Evolutionary conservation across 2,888 invertebrate species (phyloP).

Genomic region (Lepetodrilus schrolli): DNA sequence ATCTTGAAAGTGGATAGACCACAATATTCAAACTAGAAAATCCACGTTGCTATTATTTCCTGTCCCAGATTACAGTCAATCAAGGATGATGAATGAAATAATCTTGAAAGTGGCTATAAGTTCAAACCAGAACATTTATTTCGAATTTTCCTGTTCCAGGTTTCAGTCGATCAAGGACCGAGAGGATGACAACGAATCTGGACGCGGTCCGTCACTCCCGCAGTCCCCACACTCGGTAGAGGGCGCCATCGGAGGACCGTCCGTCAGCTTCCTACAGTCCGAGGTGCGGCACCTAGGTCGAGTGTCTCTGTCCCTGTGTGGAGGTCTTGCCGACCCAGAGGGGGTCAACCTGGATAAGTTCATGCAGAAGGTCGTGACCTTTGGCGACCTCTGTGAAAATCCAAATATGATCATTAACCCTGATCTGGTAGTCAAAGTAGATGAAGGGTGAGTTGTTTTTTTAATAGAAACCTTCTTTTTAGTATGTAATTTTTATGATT

Average conservation of each 20-base stretch:
- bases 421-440: constrained; percentile 88
- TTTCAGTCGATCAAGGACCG: constrained; percentile 52
- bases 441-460: constrained; percentile 83
- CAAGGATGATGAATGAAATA: no score
- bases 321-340: constrained; percentile 77
- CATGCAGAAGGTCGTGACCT: constrained; percentile 80
- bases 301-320: constrained; percentile 86
- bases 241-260: constrained; percentile 79
- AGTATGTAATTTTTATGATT: no score
- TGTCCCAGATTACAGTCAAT: no score
- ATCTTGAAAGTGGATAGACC: no score
- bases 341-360: constrained; percentile 81
- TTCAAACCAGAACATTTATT: no score
- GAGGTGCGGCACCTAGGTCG: constrained; percentile 75
- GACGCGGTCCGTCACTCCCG: constrained; percentile 94
- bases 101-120: no score
- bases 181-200: constrained; percentile 96
- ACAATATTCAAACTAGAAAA: no score
- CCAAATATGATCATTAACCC: constrained; percentile 84
- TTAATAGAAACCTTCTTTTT: no score
- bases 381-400: constrained; percentile 80
- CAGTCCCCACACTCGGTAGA: constrained; percentile 91
- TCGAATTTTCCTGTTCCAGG: no score
- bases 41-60: no score
- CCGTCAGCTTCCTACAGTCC: constrained; percentile 53